Base-by-base conservation (phyloP, 2,113 vertebrate genomes). In the Kryptolebias marmoratus region DNA sequence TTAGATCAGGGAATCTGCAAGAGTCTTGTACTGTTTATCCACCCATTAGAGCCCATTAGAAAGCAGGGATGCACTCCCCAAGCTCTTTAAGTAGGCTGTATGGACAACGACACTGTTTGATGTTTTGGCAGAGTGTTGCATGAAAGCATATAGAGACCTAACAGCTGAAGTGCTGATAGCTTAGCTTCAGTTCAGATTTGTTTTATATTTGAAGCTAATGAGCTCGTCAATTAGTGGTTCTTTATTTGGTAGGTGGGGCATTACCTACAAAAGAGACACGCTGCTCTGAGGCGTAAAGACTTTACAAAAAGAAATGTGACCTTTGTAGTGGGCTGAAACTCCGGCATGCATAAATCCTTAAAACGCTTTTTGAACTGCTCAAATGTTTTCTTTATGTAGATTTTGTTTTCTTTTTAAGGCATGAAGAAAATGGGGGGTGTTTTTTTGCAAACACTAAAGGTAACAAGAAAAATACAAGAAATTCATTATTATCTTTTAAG, bases 31-130 rank as follows among this genome's bases (percentile, higher is more conserved):
- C 70, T 85, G 85, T 89, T 88, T 83, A 81, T 81, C 71, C 66
- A 76, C 65, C 72, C 79, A 88, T 88, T 86, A 87, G 68, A 80
- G 72, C 68, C 71, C 63, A 89, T 90, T 90, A 88, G 80, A 77
- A 75, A 73, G 74, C 61, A 68, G 54, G 80, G 61, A 68, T 66
- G 11, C 71, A 59, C 50, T 86, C 80, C 80, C 81, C 5, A 10
- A 81, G 80, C 82, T 86, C 75, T 87, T 86, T 78, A 86, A 80
- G 62, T 64, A 78, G 84, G 71, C 76, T 75, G 72, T 62, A 77
- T 70, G 77, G 73, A 85, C 71, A 71, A 61, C 71, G 36, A 73
- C 81, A 69, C 71, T 68, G 64, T 84, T 81, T 87, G 84, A 82
- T 75, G 77, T 85, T 79, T 72, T 81, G 68, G 78, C 81, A 56